Base-by-base conservation (phyloP, 2,113 vertebrate species). In the Rana temporaria region DNA sequence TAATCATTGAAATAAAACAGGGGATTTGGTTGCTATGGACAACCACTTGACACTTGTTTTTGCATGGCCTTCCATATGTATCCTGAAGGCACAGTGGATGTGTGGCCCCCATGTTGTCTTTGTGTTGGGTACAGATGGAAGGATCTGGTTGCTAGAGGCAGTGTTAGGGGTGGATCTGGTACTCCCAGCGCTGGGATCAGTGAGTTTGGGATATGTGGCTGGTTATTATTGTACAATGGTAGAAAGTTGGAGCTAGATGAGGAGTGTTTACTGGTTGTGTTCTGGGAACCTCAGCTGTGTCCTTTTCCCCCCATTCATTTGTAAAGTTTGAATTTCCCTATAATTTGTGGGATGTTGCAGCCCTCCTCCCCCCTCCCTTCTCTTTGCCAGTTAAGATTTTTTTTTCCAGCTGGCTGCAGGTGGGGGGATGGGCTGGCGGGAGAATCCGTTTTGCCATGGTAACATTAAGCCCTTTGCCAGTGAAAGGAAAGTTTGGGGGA, bases 401-500 rank as follows among this genome's bases (percentile, higher is more conserved):
- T 85, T 70, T 57, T 82, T 57, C 65, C 26, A 42, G 71, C 62
- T 63, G 60, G 63, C 52, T 20, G 24, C 5, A 19, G 12, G 26
- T 26, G 59, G 81, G 65, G 65, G 34, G 63, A 38, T 3, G 52
- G 5, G 8, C 52, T 84, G 15, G 60, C 30, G 72, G 81, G 82
- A 63, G 14, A 78, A 73, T 64, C 11, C 30, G 48, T 84, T 38
- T 88, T 55, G 26, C 79, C 85, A 82, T 38, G 64, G 85, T 82
- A 90, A 90, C 85, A 59, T 83, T 63, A 59, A 26, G 87, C 84
- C 22, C 20, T 22, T 85, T 66, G 38, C 80, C 24, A 19, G 74
- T 24, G 77, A 84, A 89, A 89, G 84, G 77, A 74, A 86, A 91
- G 88, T 18, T 80, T 69, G 26, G 24, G 75, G 72, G 78, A 18